These are phyloP conservation scores for Asbolus verrucosus DNA, from an alignment of 1,140 invertebrate genomes.

Conservation along the genomic window DNA sequence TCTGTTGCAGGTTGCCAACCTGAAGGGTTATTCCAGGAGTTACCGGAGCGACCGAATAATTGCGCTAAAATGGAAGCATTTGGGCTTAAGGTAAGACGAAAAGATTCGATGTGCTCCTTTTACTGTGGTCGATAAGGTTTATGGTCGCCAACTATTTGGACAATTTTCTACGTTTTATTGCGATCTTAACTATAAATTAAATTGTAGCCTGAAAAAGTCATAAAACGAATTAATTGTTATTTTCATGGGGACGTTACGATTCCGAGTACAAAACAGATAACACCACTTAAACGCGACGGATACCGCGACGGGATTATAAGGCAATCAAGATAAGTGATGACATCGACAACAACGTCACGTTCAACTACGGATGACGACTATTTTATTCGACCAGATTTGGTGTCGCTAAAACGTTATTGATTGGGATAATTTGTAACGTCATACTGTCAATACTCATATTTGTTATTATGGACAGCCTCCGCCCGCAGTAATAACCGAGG, in stretches of 20 bases:
- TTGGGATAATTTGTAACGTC: constrained; percentile 24
- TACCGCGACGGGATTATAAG: constrained; percentile 28
- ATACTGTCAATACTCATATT: constrained; percentile 25
- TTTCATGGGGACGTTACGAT: constrained; percentile 22
- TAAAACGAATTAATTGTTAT: constrained; percentile 35
- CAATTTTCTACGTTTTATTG: constrained; percentile 26
- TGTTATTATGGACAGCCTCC: constrained; percentile 29
- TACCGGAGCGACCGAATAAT: constrained; percentile 23
- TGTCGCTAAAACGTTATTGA: constrained; percentile 23
- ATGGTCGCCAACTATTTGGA: not conserved
- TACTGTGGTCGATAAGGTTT: constrained; percentile 25
- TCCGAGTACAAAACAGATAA: constrained; percentile 33
- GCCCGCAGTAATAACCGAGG: constrained; percentile 18
- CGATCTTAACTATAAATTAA: too few species aligned
- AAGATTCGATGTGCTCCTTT: not conserved
- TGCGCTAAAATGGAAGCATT: constrained; percentile 30
- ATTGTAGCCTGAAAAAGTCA: constrained; percentile 26
- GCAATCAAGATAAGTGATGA: constrained; percentile 43
- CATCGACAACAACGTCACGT: constrained; percentile 10
- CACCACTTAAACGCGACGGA: constrained; percentile 19
- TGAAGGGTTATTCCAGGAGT: constrained; percentile 19
- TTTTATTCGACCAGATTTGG: constrained; percentile 12
- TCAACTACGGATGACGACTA: constrained; percentile 14
- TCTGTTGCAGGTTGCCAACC: constrained; percentile 25
- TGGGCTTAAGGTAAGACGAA: constrained; percentile 34